phyloP scores from a whole-genome alignment of 2,797 vertebrate genomes.

The Eospalax fontanierii region DNA sequence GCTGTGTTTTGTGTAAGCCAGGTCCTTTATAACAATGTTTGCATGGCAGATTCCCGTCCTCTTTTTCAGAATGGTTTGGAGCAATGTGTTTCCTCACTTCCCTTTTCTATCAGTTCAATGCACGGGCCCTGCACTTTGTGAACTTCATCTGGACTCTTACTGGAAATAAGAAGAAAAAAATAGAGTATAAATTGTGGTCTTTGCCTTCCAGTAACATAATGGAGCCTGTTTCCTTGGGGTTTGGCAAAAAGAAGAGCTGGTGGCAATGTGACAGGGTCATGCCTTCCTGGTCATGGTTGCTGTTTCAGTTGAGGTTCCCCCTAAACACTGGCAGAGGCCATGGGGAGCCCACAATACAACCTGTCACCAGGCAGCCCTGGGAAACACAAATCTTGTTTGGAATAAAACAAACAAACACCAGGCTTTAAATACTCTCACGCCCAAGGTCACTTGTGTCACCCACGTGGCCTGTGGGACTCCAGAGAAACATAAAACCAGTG shows the following conservation, averaged over 20 bases:
- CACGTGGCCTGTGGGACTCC: slow-evolving; percentile 86
- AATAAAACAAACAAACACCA: slow-evolving; percentile 85
- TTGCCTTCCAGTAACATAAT: slow-evolving; percentile 79
- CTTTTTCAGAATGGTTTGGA: neutral
- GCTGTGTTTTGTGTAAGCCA: neutral
- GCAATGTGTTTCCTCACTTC: slow-evolving; percentile 47
- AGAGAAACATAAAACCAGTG: slow-evolving; percentile 90
- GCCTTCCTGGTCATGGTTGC: slow-evolving; percentile 11
- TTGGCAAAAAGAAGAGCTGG: slow-evolving; percentile 72
- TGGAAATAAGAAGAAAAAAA: slow-evolving; percentile 70
- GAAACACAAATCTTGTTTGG: slow-evolving; percentile 85
- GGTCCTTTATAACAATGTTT: neutral
- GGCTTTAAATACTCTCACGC: slow-evolving; percentile 84
- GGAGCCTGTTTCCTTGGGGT: slow-evolving; percentile 67
- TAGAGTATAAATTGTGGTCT: slow-evolving; percentile 67
- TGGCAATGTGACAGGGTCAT: slow-evolving; percentile 70
- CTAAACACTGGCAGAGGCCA: neutral
- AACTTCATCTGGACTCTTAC: slow-evolving; percentile 74
- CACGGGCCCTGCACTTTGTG: slow-evolving; percentile 39
- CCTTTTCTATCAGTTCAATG: slow-evolving; percentile 21
- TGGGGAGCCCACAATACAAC: slow-evolving; percentile 74
- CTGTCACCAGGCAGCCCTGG: slow-evolving; percentile 78
- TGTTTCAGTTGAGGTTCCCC: neutral
- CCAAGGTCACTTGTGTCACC: slow-evolving; percentile 89
- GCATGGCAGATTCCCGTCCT: neutral